Base-by-base conservation (phyloP, 2,888 invertebrate species). In the Drosophila picticornis region DNA sequence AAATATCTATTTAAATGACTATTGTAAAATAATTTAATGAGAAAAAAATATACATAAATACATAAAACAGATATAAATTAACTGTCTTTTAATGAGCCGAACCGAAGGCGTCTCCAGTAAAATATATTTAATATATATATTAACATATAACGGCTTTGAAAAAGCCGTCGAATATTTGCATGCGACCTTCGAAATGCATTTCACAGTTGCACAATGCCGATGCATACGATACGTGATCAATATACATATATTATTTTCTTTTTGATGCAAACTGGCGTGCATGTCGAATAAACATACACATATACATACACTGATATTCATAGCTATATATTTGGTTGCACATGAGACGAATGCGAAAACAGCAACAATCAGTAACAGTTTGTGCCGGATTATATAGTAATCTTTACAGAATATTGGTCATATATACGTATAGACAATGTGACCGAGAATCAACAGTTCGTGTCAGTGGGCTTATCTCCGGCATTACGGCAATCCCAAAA, bases 21-120 rank as follows among this genome's bases (percentile, higher is more conserved):
- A 74, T 86, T 71, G 77, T 86, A 86, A 72, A 78, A 55, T 86
- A 74, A 63, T 75, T 84, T 72, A 65, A 83, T 63, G 40, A 68
- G 72, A 71, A 70, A 48, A 63, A 11, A 19, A 80, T 38, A 62
- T 34, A 78, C 34, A 75, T 70, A 63, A 34, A 77, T 66, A 70
- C 53, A 62, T 48, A 43, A 36, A 52, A 57, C 40, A 68, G n/a
- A n/a, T 73, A 59, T 58, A 36, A 55, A 29, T 31, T 0, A 7
- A 60, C 7, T 10, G 31, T 50, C 25, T 56, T 60, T 55, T 2
- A 48, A 40, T 43, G 4, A 7, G 4, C 19, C 0, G 1, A 9
- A n/a, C 3, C 38, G 3, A 1, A 27, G 25, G 16, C 6, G 16
- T 16, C 13, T 16, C 13, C 5, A 16, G 2, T 6, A 16, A 36